A percentile compares a stretch with the other conserved stretches of the same genome.
Evolutionary conservation across 2,888 invertebrate species (phyloP).

Genomic region (Uropetala carovei): DNA sequence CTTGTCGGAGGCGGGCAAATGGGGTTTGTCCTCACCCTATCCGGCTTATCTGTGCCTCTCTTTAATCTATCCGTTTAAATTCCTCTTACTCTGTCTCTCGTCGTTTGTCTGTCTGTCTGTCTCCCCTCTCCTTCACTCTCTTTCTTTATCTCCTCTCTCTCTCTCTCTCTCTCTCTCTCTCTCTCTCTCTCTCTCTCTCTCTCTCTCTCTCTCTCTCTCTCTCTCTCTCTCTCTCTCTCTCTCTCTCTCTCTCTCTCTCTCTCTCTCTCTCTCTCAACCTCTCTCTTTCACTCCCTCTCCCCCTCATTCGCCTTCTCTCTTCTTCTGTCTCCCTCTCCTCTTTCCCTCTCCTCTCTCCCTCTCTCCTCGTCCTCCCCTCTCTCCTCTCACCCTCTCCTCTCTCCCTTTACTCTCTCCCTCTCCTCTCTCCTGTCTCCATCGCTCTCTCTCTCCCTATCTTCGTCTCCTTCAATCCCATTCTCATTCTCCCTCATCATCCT

Average conservation of each 20-base stretch:
- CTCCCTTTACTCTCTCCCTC: not conserved
- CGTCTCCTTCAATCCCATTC: not conserved
- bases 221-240: too few relatives aligned
- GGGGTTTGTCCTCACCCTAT: not conserved
- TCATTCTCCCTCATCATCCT: not conserved
- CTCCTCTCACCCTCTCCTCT: not conserved
- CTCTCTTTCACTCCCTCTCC: not conserved
- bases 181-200: too few relatives aligned
- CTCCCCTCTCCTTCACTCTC: too few relatives aligned
- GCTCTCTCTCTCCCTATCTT: not conserved
- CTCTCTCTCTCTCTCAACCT: too few relatives aligned
- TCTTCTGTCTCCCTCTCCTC: not conserved
- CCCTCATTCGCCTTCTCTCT: not conserved
- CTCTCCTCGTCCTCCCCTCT: not conserved
- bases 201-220: too few relatives aligned
- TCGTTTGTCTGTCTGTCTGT: too few relatives aligned
- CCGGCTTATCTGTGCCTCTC: not conserved
- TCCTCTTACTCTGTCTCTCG: too few relatives aligned
- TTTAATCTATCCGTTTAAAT: too few relatives aligned
- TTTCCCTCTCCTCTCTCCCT: not conserved
- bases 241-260: too few relatives aligned
- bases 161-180: too few relatives aligned
- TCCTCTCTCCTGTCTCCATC: not conserved
- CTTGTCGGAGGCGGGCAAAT: not conserved
- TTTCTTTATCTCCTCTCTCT: too few relatives aligned